Evolutionary conservation across 2,113 vertebrate genomes (phyloP), one percentile per base, ranked within the genome.

Genomic region (Channa argus): DNA sequence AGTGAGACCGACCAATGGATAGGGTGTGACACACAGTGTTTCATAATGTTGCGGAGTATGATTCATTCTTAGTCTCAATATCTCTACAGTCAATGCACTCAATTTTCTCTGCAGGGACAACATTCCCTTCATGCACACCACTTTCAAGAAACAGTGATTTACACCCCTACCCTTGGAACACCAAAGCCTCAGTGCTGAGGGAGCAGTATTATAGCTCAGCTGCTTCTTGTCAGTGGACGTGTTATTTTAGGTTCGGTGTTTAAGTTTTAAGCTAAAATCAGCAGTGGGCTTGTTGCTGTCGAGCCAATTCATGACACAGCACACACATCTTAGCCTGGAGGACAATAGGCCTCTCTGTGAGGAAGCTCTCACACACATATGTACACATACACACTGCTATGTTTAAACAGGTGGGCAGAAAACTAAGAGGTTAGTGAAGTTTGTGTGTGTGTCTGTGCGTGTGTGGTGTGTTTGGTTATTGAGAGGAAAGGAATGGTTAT

Each of bases 361-460:
- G 74, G 83, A 60, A 64, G 62, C 13, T 2, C 75, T 76, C 54
- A 62, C 38, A 79, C 72, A 85, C 71, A 77, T 79, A 83, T 66
- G 46, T 75, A 64, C 74, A 68, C 79, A 81, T 62, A 81, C 70
- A 77, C 67, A 74, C 74, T 61, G 83, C 75, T 84, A 59, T 92
- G 90, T 92, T 91, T 92, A 88, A 86, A 90, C 91, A 92, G 90
- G 91, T 92, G 91, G 86, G 76, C 60, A 67, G 66, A 88, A 88
- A 85, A 89, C 66, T 68, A 79, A 84, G 85, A 79, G 73, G 82
- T 80, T 73, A 69, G 72, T 15, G 24, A 83, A 62, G 69, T 73
- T 69, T 63, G 67, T 75, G 63, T 60, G 58, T 64, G 69, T 47
- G 46, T 59, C n/a, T 37, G 58, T 54, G 59, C 49, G 50, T 82